A percentile compares a stretch with the other conserved stretches of the same genome.
phyloP scores from a whole-genome alignment of 2,113 vertebrate genomes.

The Felis chaus region DNA sequence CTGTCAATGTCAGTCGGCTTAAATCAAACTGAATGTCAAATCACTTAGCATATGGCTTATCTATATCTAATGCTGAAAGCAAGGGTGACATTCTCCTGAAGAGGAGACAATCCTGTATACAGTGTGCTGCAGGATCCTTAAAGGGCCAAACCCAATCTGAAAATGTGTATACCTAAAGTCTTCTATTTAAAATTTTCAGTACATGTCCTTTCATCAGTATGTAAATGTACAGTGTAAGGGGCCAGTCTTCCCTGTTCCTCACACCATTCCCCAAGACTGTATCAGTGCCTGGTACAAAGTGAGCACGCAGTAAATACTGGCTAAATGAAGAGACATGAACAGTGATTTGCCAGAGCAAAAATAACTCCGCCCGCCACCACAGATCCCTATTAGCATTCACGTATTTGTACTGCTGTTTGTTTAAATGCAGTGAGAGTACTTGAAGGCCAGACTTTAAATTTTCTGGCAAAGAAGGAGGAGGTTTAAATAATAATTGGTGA shows the following conservation, averaged over 20 bases:
- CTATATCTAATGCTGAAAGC: conserved; percentile 60
- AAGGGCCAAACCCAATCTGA: not conserved
- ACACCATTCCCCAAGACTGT: accelerated
- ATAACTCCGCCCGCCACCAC: not conserved
- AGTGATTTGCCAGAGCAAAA: not conserved
- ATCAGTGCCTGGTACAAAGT: no score
- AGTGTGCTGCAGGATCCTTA: not conserved
- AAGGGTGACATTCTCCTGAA: conserved; percentile 57
- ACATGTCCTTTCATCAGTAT: not conserved
- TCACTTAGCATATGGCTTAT: conserved; percentile 75
- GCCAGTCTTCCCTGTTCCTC: not conserved
- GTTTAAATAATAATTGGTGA: not conserved
- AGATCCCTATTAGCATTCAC: not conserved
- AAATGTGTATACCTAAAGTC: not conserved
- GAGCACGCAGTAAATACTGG: not conserved
- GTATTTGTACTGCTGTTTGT: no score
- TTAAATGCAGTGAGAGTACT: not conserved
- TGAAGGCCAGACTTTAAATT: not conserved
- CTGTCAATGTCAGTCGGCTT: conserved; percentile 75
- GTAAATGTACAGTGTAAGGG: not conserved
- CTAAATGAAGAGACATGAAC: not conserved
- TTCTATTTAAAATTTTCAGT: not conserved
- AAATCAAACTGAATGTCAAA: conserved; percentile 82
- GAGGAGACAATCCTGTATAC: conserved; percentile 50
- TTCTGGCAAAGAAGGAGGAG: not conserved